phyloP scores from a whole-genome alignment of 2,797 vertebrate genomes.

The Liparis tanakae region DNA sequence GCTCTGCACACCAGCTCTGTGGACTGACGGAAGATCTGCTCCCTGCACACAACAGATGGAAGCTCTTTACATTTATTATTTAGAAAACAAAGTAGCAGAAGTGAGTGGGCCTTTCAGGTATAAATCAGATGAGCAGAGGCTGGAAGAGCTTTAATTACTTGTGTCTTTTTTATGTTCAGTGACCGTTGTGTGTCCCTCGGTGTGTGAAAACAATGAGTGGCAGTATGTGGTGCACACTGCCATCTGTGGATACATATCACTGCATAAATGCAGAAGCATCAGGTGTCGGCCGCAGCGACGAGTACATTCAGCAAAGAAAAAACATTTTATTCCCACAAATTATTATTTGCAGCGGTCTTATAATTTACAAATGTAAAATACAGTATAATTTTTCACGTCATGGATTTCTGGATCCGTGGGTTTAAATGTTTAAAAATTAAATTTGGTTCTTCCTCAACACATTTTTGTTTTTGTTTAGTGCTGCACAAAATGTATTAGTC shows the following conservation, averaged over 20 bases:
- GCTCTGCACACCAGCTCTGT: conserved; percentile 95
- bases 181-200: conserved; percentile 31
- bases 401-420: background rate
- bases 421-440: background rate
- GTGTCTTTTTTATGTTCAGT: conserved; percentile 31
- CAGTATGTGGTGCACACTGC: conserved; percentile 72
- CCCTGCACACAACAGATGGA: conserved; percentile 78
- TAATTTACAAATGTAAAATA: background rate
- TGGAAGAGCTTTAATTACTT: conserved; percentile 36
- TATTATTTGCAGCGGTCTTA: background rate
- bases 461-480: background rate
- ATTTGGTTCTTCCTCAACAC: background rate
- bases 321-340: background rate
- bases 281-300: conserved; percentile 13
- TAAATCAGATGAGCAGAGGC: conserved; percentile 13
- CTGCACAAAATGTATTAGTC: background rate
- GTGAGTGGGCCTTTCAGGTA: conserved; percentile 14
- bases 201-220: conserved; percentile 36
- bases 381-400: background rate
- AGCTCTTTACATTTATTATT: conserved; percentile 5
- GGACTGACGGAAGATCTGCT: conserved; percentile 94
- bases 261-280: conserved; percentile 21
- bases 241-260: conserved; percentile 66
- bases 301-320: background rate
- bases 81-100: background rate